Percentiles rank a stretch among this genome's conserved stretches.
These are phyloP conservation scores for Rhizoglyphus robini DNA, from an alignment of 1,140 invertebrate genomes.

Conservation along the genomic window DNA sequence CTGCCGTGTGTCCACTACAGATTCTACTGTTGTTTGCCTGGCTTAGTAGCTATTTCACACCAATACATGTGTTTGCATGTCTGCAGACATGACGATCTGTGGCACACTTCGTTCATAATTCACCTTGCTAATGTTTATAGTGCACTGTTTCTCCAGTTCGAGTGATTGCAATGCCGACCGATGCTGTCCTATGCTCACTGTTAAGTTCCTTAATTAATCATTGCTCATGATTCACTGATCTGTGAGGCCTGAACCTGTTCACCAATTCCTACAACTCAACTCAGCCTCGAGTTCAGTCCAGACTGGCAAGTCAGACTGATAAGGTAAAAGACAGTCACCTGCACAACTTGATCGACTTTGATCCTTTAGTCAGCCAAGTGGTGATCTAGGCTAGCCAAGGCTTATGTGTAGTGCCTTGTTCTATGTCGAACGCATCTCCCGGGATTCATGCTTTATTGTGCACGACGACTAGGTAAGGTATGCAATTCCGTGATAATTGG, in stretches of 20 bases:
- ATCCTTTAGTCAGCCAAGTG: too few relatives aligned
- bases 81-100: not conserved
- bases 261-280: too few relatives aligned
- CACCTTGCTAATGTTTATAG: not conserved
- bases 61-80: conserved; percentile 2
- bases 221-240: conserved; percentile 15
- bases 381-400: too few relatives aligned
- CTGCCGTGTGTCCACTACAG: not conserved
- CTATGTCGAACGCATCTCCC: too few relatives aligned
- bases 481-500: not conserved
- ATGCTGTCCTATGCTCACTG: not conserved
- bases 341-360: too few relatives aligned
- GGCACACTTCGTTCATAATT: conserved; percentile 14
- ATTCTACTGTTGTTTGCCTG: not conserved
- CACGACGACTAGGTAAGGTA: not conserved
- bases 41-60: not conserved
- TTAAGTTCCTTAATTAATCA: conserved; percentile 9
- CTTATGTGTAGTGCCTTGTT: too few relatives aligned
- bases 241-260: not conserved
- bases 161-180: not conserved
- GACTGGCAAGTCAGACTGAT: not conserved
- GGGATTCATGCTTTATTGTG: not conserved
- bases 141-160: not conserved
- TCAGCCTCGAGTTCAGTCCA: too few relatives aligned
- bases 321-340: too few relatives aligned